Conservation (phyloP, 2,797 vertebrate species). For the Xenopus petersii region DNA sequence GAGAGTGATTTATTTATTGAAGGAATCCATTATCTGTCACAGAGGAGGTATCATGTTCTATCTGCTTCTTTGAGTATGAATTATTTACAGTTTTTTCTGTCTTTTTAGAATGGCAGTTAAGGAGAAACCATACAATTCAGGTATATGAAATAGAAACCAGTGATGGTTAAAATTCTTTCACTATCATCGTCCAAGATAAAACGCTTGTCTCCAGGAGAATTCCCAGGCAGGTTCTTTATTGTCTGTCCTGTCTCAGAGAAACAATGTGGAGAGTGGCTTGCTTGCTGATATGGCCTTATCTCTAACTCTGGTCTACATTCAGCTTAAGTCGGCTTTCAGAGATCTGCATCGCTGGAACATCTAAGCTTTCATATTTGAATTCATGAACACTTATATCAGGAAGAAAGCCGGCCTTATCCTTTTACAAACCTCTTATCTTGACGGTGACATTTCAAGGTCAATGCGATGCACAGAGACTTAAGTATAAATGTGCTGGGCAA, state of each 20-base stretch:
- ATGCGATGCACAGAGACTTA: slow-evolving; percentile 30
- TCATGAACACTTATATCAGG: slow-evolving; percentile 20
- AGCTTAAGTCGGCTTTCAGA: slow-evolving; percentile 30
- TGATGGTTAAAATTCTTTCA: neutral
- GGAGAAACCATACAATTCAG: no score
- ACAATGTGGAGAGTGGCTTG: slow-evolving; percentile 34
- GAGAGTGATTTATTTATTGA: no score
- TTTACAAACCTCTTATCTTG: slow-evolving; percentile 37
- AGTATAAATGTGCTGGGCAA: slow-evolving; percentile 24
- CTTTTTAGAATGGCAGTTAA: no score
- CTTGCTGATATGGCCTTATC: slow-evolving; percentile 34
- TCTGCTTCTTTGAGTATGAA: no score
- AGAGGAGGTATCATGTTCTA: no score
- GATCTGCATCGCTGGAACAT: slow-evolving; percentile 26
- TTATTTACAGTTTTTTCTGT: no score
- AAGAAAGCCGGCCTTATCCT: slow-evolving; percentile 25
- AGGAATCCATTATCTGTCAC: no score
- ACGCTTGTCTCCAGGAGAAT: slow-evolving; percentile 14
- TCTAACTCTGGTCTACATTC: slow-evolving; percentile 30
- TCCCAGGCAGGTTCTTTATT: slow-evolving; percentile 26
- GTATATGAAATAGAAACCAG: slow-evolving; percentile 10
- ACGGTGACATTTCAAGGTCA: slow-evolving; percentile 43
- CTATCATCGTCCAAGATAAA: slow-evolving; percentile 32
- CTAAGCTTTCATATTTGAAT: slow-evolving; percentile 23
- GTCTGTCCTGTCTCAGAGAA: slow-evolving; percentile 26